phyloP scores from a whole-genome alignment of 2,113 vertebrate genomes.

The Manacus vitellinus region DNA sequence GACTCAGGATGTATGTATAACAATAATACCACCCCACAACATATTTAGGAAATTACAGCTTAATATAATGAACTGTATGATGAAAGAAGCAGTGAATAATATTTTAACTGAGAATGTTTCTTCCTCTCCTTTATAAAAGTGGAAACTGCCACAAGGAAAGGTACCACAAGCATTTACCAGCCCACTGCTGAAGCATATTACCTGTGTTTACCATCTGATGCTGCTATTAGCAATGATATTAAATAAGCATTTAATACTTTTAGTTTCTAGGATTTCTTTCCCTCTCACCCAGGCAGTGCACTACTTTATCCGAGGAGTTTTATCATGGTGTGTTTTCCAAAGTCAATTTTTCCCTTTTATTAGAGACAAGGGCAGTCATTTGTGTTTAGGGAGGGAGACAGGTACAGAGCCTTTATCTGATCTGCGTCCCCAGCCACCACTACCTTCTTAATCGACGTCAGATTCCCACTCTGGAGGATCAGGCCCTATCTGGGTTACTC shows the following conservation, averaged over 20 bases:
- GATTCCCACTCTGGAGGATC: neutral
- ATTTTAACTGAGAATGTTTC: neutral
- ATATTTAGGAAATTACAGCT: conserved; percentile 17
- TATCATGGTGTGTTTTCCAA: neutral
- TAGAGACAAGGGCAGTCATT: conserved; percentile 39
- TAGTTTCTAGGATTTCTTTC: neutral
- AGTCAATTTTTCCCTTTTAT: conserved; percentile 13
- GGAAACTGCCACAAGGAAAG: neutral
- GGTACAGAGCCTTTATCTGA: conserved; percentile 40
- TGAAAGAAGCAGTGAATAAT: neutral
- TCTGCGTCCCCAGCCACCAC: neutral
- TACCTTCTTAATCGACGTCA: neutral
- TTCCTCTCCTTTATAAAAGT: neutral
- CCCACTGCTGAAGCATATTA: neutral
- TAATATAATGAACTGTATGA: conserved; percentile 4
- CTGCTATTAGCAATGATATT: neutral
- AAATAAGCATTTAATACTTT: neutral
- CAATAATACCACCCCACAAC: neutral
- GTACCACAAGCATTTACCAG: neutral
- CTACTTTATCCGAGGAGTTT: neutral
- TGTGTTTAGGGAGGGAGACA: conserved; percentile 40
- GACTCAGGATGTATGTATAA: neutral
- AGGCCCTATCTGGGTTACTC: neutral
- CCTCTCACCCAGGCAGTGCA: neutral
- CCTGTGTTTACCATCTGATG: neutral